phyloP scores from a whole-genome alignment of 1,140 invertebrate genomes.

The Cryptotermes secundus region DNA sequence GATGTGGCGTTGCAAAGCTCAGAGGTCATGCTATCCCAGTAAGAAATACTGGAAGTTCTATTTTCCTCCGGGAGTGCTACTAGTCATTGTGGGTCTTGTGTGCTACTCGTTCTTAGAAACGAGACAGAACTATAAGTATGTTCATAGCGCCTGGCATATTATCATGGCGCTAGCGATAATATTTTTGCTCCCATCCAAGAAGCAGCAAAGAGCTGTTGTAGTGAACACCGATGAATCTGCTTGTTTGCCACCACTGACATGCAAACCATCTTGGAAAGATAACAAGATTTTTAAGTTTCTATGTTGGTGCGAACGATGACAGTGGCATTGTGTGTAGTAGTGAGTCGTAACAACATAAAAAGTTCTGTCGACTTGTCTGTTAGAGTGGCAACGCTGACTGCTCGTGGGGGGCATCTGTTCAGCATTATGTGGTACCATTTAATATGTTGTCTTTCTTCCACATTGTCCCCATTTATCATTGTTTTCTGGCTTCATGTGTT shows the following conservation, averaged over 20 bases:
- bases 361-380: neutral
- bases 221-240: constrained; percentile 20
- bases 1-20: constrained; percentile 59
- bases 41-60: constrained; percentile 58
- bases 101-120: constrained; percentile 87
- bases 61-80: constrained; percentile 68
- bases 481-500: too few relatives aligned
- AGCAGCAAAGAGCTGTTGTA: neutral
- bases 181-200: constrained; percentile 66
- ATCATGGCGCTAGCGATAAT: constrained; percentile 79
- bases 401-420: too few relatives aligned
- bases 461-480: too few relatives aligned
- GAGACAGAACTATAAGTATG: constrained; percentile 75
- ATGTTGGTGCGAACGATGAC: neutral
- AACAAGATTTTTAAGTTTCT: neutral
- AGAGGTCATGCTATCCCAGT: constrained; percentile 48
- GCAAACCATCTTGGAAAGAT: neutral
- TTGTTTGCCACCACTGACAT: neutral
- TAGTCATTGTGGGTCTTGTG: constrained; percentile 72
- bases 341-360: neutral
- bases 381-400: neutral
- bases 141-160: constrained; percentile 89
- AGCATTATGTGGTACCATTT: too few relatives aligned
- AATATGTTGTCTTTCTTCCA: too few relatives aligned
- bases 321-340: neutral